Conservation (phyloP, 1,140 invertebrate genomes). For the Drosophila subpulchrella region DNA sequence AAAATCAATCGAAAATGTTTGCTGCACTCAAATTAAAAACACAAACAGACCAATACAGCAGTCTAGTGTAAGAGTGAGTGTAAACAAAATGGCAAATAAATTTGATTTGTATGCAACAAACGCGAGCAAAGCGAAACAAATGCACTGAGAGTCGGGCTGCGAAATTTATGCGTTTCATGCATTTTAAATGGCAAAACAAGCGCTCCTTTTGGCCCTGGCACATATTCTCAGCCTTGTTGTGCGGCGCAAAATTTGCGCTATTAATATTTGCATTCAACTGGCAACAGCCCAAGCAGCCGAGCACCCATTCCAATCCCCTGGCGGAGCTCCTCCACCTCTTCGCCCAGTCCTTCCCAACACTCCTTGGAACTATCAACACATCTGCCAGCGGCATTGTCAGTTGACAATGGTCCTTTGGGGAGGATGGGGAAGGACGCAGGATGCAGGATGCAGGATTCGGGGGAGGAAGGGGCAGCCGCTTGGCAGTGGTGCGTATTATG, state of each 20-base stretch:
- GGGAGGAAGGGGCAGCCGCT: neutral
- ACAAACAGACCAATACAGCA: conserved; percentile 47
- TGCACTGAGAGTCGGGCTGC: conserved; percentile 2
- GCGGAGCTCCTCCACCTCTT: neutral
- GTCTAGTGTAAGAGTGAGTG: conserved; percentile 44
- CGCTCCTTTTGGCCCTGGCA: conserved; percentile 31
- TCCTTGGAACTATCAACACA: conserved; percentile 63
- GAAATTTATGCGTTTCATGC: conserved; percentile 35
- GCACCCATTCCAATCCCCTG: neutral
- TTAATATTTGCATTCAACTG: conserved; percentile 81
- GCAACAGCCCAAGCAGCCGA: conserved; percentile 44
- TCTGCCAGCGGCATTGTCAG: conserved; percentile 68
- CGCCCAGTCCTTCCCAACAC: neutral
- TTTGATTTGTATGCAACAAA: conserved; percentile 56
- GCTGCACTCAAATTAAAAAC: conserved; percentile 66
- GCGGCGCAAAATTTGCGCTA: conserved; percentile 77
- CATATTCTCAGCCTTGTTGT: conserved; percentile 54
- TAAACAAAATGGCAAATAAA: conserved; percentile 75
- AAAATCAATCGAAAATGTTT: conserved; percentile 63
- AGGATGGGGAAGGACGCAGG: neutral
- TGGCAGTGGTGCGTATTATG: conserved; percentile 63
- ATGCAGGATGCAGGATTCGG: neutral
- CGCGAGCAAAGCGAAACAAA: conserved; percentile 20
- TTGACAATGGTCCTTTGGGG: conserved; percentile 60
- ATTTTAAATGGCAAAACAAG: conserved; percentile 42